phyloP scores from a whole-genome alignment of 2,113 vertebrate species.

The Limnothrissa miodon region DNA sequence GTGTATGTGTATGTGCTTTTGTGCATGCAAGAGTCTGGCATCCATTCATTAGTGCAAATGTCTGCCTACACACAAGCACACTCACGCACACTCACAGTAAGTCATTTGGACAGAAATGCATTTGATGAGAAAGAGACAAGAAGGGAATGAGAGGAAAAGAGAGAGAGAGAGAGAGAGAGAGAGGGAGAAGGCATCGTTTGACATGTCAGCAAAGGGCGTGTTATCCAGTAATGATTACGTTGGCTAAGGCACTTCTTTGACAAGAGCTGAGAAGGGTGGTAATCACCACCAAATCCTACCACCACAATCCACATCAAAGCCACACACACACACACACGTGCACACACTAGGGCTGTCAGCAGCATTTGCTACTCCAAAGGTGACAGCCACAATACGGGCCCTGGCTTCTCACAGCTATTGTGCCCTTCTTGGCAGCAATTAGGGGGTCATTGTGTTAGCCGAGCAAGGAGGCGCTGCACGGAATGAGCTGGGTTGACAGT shows the following conservation, averaged over 20 bases:
- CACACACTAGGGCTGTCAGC: slow-evolving; percentile 58
- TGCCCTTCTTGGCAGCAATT: slow-evolving; percentile 61
- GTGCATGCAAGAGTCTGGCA: slow-evolving; percentile 46
- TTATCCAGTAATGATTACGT: slow-evolving; percentile 73
- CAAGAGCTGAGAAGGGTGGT: slow-evolving; percentile 67
- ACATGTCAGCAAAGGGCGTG: slow-evolving; percentile 64
- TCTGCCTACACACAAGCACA: background rate
- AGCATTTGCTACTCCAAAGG: slow-evolving; percentile 49
- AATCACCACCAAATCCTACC: slow-evolving; percentile 71
- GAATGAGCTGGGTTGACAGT: slow-evolving; percentile 60
- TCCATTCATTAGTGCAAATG: slow-evolving; percentile 56
- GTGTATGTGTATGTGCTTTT: slow-evolving; percentile 7
- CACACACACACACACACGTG: slow-evolving; percentile 46
- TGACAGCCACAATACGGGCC: slow-evolving; percentile 60
- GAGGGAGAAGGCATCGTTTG: slow-evolving; percentile 27
- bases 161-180: no score
- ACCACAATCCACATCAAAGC: slow-evolving; percentile 62
- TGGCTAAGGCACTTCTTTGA: slow-evolving; percentile 68
- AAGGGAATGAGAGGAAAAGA: no score
- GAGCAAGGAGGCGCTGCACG: slow-evolving; percentile 42
- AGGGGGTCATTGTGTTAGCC: slow-evolving; percentile 68
- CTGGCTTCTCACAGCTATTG: slow-evolving; percentile 51
- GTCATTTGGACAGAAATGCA: background rate
- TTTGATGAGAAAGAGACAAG: background rate
- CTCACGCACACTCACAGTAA: background rate